Evolutionary conservation across 2,888 invertebrate genomes (phyloP), one percentile per base, ranked within the genome.

Genomic region (Drosophila leonis): DNA sequence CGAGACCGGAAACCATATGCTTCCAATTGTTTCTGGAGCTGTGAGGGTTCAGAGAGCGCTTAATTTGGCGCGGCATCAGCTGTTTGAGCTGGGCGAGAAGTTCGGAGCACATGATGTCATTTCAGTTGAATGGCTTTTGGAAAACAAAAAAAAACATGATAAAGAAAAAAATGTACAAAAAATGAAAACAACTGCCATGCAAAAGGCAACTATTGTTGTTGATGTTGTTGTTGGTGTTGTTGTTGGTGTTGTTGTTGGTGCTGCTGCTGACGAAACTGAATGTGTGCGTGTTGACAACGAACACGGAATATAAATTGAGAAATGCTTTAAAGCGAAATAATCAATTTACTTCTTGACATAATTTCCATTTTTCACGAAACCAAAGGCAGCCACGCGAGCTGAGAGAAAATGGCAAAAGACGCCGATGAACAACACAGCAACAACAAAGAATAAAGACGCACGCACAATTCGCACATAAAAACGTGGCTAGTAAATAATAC

Each of bases 311-410:
- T 90, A 92, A 91, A 91, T 88, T 88, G 90, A 89, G 90, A 92
- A 91, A 92, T 92, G 91, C 90, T 90, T 86, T 88, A 90, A 90
- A 91, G 92, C 91, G 90, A 90, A 92, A 91, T 90, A 91, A 92
- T 91, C 91, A 92, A 91, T 92, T 91, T 87, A 87, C 90, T 85
- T 92, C 84, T 88, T 92, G 91, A 92, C 91, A 92, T 86, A 92
- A 91, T 91, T 91, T 92, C 92, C 91, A 91, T 91, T 91, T 92
- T 91, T 92, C 92, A 91, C 85, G 80, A 83, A 83, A 79, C 80
- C 66, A 80, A 83, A 86, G 70, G 79, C 90, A 83, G 76, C 84
- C 82, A 89, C 82, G 84, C 87, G 87, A 83, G 54, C 54, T 35
- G 27, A 56, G 54, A 63, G 57, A 75, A 78, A 83, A 70, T 69